A percentile compares a stretch with the other conserved stretches of the same genome.
Conservation (phyloP, 2,888 invertebrate genomes). For the Digitonthophagus gazella region DNA sequence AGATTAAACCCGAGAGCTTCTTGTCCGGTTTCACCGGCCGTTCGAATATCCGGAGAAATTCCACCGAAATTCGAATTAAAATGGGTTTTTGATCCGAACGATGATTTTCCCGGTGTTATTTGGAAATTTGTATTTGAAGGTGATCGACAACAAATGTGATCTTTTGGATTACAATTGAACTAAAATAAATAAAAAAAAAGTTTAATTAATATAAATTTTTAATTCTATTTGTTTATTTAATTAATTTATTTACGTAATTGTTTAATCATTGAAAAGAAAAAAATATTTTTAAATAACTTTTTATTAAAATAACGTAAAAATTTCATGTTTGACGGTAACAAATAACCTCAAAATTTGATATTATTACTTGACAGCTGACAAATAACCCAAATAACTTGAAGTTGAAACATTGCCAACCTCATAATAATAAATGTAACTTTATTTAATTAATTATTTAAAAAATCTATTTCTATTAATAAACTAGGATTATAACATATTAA, state of each 20-base stretch:
- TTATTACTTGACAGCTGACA: too few species aligned
- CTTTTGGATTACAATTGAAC: conserved; percentile 46
- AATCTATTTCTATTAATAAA: too few species aligned
- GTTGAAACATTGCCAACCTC: too few species aligned
- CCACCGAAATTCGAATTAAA: conserved; percentile 32
- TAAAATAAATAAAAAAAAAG: not conserved
- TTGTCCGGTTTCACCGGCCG: conserved; percentile 43
- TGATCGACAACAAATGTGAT: conserved; percentile 51
- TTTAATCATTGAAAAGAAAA: not conserved
- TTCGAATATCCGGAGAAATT: conserved; percentile 36
- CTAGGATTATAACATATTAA: too few species aligned
- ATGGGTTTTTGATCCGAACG: conserved; percentile 38
- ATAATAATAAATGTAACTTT: too few species aligned
- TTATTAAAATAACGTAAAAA: too few species aligned
- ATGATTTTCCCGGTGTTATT: conserved; percentile 41
- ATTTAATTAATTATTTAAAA: too few species aligned
- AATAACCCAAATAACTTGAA: too few species aligned
- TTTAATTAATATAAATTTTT: not conserved
- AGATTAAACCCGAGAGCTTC: conserved; percentile 30
- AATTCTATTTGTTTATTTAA: not conserved
- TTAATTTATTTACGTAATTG: not conserved
- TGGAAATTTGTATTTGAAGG: not conserved
- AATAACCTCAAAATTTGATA: too few species aligned
- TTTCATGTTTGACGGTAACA: too few species aligned
- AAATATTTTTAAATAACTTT: too few species aligned